Evolutionary conservation across 1,140 invertebrate species (phyloP).

Genomic region (Augochlora pura): DNA sequence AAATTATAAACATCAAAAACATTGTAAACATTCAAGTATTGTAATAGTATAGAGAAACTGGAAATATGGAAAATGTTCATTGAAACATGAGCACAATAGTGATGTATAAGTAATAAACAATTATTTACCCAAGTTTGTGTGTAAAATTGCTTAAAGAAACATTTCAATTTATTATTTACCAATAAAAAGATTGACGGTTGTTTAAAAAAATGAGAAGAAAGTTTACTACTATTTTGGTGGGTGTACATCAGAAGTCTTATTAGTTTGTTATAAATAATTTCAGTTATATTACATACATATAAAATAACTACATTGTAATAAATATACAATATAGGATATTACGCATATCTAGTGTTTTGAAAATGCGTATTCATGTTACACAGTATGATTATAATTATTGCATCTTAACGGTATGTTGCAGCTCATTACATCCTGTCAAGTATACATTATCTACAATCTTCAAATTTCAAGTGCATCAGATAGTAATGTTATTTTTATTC

Average conservation of each 20-base stretch:
- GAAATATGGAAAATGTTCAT: conserved; percentile 7
- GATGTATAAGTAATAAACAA: not conserved
- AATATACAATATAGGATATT: conserved; percentile 50
- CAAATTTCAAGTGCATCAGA: conserved; percentile 16
- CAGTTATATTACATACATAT: conserved; percentile 52
- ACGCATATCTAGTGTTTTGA: conserved; percentile 28
- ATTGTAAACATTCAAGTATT: not conserved
- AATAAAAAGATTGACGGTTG: conserved; percentile 6
- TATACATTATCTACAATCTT: conserved; percentile 47
- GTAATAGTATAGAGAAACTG: conserved; percentile 9
- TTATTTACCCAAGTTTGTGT: no score
- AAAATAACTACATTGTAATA: conserved; percentile 51
- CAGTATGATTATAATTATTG: conserved; percentile 46
- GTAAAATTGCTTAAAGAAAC: not conserved
- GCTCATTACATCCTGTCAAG: conserved; percentile 37
- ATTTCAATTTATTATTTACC: not conserved
- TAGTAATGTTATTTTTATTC: not conserved
- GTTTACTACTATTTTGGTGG: conserved; percentile 30
- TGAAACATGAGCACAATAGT: not conserved
- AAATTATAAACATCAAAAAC: not conserved
- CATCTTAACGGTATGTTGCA: conserved; percentile 28
- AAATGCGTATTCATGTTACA: conserved; percentile 45
- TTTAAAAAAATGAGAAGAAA: conserved; percentile 6
- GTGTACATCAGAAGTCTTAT: conserved; percentile 41
- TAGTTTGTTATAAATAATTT: conserved; percentile 52